A percentile compares a stretch with the other conserved stretches of the same genome.
Evolutionary conservation across 2,888 invertebrate genomes (phyloP).

Genomic region (Odontomyia ornata): DNA sequence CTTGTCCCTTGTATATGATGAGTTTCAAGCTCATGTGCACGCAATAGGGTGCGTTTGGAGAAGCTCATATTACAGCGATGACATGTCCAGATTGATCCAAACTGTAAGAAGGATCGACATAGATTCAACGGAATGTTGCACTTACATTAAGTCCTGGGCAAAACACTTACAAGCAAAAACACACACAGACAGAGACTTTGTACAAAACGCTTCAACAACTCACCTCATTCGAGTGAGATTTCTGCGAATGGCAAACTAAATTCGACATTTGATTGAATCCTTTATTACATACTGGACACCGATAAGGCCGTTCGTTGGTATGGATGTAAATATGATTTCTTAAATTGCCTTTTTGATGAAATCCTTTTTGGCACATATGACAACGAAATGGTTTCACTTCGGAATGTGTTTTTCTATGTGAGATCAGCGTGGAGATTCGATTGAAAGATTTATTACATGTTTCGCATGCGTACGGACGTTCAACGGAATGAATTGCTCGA

Average conservation of each 20-base stretch:
- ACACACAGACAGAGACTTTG: neutral
- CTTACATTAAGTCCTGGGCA: neutral
- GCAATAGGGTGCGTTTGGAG: slow-evolving; percentile 45
- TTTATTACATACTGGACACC: slow-evolving; percentile 76
- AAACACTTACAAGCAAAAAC: neutral
- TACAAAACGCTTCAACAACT: slow-evolving; percentile 2
- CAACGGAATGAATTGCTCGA: slow-evolving; percentile 80
- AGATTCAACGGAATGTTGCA: neutral
- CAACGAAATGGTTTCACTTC: slow-evolving; percentile 78
- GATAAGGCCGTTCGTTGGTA: slow-evolving; percentile 80
- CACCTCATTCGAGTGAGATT: slow-evolving; percentile 47
- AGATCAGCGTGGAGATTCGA: slow-evolving; percentile 81
- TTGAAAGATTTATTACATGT: slow-evolving; percentile 81
- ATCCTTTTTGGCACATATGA: slow-evolving; percentile 78
- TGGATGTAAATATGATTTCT: slow-evolving; percentile 81
- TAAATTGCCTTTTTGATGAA: slow-evolving; percentile 85
- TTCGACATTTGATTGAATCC: slow-evolving; percentile 86
- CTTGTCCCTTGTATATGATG: slow-evolving; percentile 45
- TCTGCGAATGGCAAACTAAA: slow-evolving; percentile 75
- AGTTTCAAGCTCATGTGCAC: slow-evolving; percentile 48
- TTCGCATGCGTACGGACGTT: slow-evolving; percentile 77
- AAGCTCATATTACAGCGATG: slow-evolving; percentile 46
- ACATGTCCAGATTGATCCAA: slow-evolving; percentile 45
- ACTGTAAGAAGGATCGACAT: slow-evolving; percentile 11
- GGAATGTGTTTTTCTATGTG: slow-evolving; percentile 80